Percentiles rank a stretch among this genome's conserved stretches.
These are phyloP conservation scores for Dryobotodes eremita DNA, from an alignment of 2,888 invertebrate species.

Conservation along the genomic window DNA sequence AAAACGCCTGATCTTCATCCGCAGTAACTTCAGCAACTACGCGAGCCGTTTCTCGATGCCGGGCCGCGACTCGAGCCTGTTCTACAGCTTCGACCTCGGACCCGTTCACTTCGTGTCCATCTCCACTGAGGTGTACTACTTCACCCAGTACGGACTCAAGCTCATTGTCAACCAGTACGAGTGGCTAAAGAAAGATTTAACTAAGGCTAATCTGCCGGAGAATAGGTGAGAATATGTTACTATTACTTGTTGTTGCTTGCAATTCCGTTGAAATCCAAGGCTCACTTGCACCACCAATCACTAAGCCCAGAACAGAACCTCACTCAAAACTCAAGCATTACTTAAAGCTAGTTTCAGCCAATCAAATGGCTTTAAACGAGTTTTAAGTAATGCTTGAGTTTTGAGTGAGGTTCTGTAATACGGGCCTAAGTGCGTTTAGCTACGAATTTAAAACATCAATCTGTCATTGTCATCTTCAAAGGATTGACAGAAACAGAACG, in stretches of 20 bases:
- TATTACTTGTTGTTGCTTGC: not conserved
- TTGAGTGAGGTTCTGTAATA: no score
- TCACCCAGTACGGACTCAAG: conserved; percentile 95
- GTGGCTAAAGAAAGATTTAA: conserved; percentile 96
- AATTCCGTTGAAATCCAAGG: not conserved
- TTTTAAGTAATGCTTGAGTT: no score
- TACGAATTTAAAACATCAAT: no score
- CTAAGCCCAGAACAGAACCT: no score
- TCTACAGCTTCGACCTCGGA: conserved; percentile 97
- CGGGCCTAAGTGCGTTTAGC: not conserved
- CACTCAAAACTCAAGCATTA: no score
- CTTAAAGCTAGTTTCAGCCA: no score
- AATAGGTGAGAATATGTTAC: conserved; percentile 89
- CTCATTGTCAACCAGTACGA: conserved; percentile 95
- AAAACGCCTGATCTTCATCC: not conserved
- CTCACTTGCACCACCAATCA: no score
- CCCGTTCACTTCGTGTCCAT: conserved; percentile 97
- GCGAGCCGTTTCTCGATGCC: conserved; percentile 98
- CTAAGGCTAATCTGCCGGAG: conserved; percentile 93
- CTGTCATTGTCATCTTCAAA: no score
- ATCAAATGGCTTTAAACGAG: no score
- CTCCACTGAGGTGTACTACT: conserved; percentile 99
- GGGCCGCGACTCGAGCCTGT: conserved; percentile 92
- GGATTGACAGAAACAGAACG: no score
- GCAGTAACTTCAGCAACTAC: conserved; percentile 98